These are phyloP conservation scores for Sarcophaga rosellei DNA, from an alignment of 2,888 invertebrate species.

Conservation along the genomic window DNA sequence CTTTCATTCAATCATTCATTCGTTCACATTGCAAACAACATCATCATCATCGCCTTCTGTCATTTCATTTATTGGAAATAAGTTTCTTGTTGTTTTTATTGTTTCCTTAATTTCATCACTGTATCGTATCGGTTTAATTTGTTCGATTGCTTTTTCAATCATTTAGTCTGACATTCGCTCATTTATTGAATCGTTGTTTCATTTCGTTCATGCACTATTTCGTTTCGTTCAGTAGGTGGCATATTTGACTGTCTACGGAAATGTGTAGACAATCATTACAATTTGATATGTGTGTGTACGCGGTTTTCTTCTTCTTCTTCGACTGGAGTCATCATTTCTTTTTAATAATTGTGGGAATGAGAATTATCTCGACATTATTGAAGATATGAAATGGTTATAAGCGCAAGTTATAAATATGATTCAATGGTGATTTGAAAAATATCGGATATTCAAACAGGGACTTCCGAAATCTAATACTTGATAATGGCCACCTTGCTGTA, in stretches of 20 bases:
- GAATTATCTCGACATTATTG: too few relatives aligned
- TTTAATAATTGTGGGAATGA: slow-evolving; percentile 60
- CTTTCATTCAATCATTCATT: not conserved
- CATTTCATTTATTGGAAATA: slow-evolving; percentile 32
- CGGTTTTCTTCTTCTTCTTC: slow-evolving; percentile 3
- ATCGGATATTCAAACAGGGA: too few relatives aligned
- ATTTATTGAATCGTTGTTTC: slow-evolving; percentile 25
- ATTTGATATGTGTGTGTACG: not conserved
- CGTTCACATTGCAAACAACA: not conserved
- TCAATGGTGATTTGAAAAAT: too few relatives aligned
- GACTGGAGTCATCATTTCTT: not conserved
- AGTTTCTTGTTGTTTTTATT: not conserved
- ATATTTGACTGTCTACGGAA: not conserved
- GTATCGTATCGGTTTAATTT: slow-evolving; percentile 44
- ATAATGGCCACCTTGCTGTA: too few relatives aligned
- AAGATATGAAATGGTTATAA: too few relatives aligned
- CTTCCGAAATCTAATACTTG: too few relatives aligned
- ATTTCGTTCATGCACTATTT: not conserved
- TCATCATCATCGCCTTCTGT: not conserved
- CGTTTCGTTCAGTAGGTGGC: not conserved
- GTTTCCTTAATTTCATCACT: slow-evolving; percentile 24
- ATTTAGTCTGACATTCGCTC: slow-evolving; percentile 38
- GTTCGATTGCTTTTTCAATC: slow-evolving; percentile 34
- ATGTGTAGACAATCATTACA: not conserved
- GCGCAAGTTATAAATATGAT: too few relatives aligned